Conservation (phyloP, 2,113 vertebrate species). For the Psilopsiagon aurifrons region DNA sequence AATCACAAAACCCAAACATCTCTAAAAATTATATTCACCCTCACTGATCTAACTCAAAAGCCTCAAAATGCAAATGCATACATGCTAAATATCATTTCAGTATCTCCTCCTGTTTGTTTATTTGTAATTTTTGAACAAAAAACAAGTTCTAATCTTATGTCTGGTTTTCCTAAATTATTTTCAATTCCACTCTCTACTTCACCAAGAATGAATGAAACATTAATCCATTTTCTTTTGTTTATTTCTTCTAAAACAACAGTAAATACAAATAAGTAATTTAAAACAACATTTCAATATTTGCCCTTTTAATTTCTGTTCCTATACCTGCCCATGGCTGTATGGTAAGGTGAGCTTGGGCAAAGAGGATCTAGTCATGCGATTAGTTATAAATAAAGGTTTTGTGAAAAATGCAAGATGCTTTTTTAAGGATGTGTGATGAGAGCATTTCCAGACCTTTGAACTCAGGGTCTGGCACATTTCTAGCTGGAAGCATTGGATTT, state of each 20-base stretch:
- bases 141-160: rapidly evolving
- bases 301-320: neutral
- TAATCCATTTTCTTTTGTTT: neutral
- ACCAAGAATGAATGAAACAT: neutral
- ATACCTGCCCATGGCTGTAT: neutral
- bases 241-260: neutral
- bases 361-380: neutral
- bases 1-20: neutral
- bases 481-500: neutral
- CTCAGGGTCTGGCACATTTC: neutral
- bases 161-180: neutral
- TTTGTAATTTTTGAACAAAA: neutral
- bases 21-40: neutral
- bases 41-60: neutral
- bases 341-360: neutral
- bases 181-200: neutral
- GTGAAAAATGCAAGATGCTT: neutral
- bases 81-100: neutral
- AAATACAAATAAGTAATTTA: neutral
- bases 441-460: neutral
- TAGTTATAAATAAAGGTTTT: neutral
- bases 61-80: neutral
- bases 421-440: neutral
- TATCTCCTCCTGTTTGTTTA: neutral
- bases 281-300: neutral